phyloP scores from a whole-genome alignment of 2,113 vertebrate genomes.

The Paraplagusia blochii region DNA sequence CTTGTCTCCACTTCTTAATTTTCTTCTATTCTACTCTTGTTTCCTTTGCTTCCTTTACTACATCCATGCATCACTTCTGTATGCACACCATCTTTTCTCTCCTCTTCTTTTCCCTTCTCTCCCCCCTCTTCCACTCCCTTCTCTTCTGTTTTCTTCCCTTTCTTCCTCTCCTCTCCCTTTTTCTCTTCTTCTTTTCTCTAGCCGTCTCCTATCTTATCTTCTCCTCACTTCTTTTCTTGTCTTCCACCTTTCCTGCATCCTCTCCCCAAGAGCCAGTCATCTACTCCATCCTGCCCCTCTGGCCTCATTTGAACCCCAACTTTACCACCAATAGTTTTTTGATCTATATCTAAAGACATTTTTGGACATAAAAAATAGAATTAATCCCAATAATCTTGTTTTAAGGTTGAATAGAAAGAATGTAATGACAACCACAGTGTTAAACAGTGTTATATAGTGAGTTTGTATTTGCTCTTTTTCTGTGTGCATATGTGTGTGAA shows the following conservation, averaged over 20 bases:
- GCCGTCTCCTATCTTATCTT: slow-evolving; percentile 20
- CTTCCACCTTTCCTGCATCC: too few relatives aligned
- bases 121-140: too few relatives aligned
- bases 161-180: slow-evolving; percentile 9
- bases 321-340: slow-evolving; percentile 11
- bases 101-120: too few relatives aligned
- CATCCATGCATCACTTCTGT: too few relatives aligned
- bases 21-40: too few relatives aligned
- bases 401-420: slow-evolving; percentile 34
- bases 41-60: too few relatives aligned
- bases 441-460: slow-evolving; percentile 17
- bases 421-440: slow-evolving; percentile 6
- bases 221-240: too few relatives aligned
- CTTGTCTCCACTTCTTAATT: too few relatives aligned
- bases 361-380: slow-evolving; percentile 19
- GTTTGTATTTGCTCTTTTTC: slow-evolving; percentile 23
- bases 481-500: slow-evolving; percentile 24
- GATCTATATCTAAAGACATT: slow-evolving; percentile 6
- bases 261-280: slow-evolving; percentile 43
- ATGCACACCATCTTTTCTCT: too few relatives aligned
- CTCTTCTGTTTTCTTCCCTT: neutral
- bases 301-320: slow-evolving; percentile 8
- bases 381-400: slow-evolving; percentile 32
- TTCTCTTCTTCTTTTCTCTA: slow-evolving; percentile 19
- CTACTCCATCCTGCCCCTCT: slow-evolving; percentile 23